phyloP scores from a whole-genome alignment of 2,888 invertebrate species.

The Eueremaeus valkanovi region DNA sequence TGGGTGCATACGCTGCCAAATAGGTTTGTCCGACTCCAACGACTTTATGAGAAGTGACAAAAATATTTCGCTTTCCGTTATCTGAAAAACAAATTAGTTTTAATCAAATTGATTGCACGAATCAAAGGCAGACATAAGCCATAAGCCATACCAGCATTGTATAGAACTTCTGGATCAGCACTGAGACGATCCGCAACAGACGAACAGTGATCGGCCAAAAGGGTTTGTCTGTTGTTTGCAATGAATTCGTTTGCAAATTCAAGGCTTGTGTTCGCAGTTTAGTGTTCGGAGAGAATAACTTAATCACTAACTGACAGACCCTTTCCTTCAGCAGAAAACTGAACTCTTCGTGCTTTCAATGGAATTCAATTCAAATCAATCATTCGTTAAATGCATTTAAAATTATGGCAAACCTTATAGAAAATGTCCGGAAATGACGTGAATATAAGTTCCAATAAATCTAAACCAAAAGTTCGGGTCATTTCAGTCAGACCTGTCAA shows the following conservation, averaged over 20 bases:
- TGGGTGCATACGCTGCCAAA: constrained; percentile 93
- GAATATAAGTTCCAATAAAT: constrained; percentile 86
- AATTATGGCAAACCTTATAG: constrained; percentile 46
- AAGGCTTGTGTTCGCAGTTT: constrained; percentile 57
- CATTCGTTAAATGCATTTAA: constrained; percentile 53
- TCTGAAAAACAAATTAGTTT: constrained; percentile 56
- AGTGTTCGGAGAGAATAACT: constrained; percentile 96
- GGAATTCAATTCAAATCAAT: constrained; percentile 46
- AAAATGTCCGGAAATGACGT: constrained; percentile 58
- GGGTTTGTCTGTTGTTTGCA: constrained; percentile 68
- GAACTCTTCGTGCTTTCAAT: constrained; percentile 75
- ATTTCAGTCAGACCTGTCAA: constrained; percentile 92
- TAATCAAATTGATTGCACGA: no score
- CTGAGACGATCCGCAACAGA: constrained; percentile 81
- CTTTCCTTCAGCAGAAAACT: constrained; percentile 89
- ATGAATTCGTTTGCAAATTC: constrained; percentile 57
- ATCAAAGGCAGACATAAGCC: neutral
- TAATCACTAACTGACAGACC: constrained; percentile 96
- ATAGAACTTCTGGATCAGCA: constrained; percentile 90
- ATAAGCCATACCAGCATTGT: constrained; percentile 66
- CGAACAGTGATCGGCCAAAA: constrained; percentile 96
- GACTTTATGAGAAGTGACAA: constrained; percentile 94
- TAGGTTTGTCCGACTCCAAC: constrained; percentile 89
- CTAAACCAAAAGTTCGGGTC: constrained; percentile 93
- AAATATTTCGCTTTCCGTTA: constrained; percentile 98